Evolutionary conservation across 2,113 vertebrate genomes (phyloP), one percentile per base, ranked within the genome.

Genomic region (Paralichthys olivaceus): DNA sequence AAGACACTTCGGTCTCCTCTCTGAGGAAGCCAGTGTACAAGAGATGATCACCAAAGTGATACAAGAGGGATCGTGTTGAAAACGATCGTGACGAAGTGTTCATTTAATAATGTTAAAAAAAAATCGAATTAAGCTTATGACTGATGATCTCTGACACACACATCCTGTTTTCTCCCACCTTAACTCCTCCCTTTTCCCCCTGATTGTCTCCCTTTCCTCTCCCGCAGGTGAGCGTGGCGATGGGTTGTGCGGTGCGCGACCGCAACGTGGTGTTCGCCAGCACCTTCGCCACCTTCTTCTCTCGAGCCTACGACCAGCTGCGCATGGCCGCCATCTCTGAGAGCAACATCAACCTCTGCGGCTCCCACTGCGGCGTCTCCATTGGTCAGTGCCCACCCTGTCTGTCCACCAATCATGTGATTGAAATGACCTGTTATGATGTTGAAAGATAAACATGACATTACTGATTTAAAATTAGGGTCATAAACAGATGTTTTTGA

Each of bases 261-360:
- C 94, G 96, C 64, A 97, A 96, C 0, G 88, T 99, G 43, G 96
- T 95, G 77, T 98, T 99, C 67, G 96, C 95, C 83, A 98, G 97
- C 88, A 94, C 97, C 1, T 97, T 98, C 5, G 96, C 96, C 28
- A 95, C 97, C 0, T 99, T 97, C 93, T 98, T 96, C 92, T 94
- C 91, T 0, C 94, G 97, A 7, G 96, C 97, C 0, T 98, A 94
- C 1, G 97, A 99, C 88, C 97, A 98, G 89, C 95, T 98, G 14
- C 96, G 96, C 71, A 99, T 98, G 97, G 97, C 96, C 0, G 96
- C 96, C 88, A 98, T 99, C 91, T 98, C 97, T 0, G 97, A 98
- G 83, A 99, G 97, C 90, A 98, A 96, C 92, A 93, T 99, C 92
- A 99, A 98, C 80, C 95, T 98, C 22, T 97, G 96, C 2, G 97